A percentile compares a stretch with the other conserved stretches of the same genome.
These are phyloP conservation scores for Chelonia mydas DNA, from an alignment of 2,797 vertebrate genomes.

Conservation along the genomic window DNA sequence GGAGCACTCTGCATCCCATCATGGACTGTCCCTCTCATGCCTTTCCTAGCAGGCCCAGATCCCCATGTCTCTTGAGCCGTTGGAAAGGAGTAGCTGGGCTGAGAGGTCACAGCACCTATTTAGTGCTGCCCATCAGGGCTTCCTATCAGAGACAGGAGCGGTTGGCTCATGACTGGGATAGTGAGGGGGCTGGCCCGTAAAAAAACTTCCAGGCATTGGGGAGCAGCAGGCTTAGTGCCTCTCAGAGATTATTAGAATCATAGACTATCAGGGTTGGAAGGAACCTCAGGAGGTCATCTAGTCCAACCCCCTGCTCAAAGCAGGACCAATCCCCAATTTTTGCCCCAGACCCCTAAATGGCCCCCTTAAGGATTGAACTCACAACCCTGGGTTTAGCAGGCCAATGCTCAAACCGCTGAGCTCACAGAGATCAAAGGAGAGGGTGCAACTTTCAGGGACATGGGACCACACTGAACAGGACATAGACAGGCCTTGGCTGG, in stretches of 20 bases:
- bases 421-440: neutral
- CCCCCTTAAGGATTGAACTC: too few relatives aligned
- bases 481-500: neutral
- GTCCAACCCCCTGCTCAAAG: too few relatives aligned
- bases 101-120: accelerated
- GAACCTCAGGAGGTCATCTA: too few relatives aligned
- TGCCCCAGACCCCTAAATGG: too few relatives aligned
- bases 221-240: neutral
- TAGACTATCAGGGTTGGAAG: too few relatives aligned
- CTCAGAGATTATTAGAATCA: neutral
- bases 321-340: too few relatives aligned
- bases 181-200: constrained; percentile 33
- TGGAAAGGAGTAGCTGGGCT: neutral
- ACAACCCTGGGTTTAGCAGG: too few relatives aligned
- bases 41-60: neutral
- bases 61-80: neutral
- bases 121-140: accelerated
- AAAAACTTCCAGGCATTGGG: neutral
- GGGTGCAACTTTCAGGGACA: neutral
- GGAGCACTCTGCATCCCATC: neutral
- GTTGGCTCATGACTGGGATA: neutral
- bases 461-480: neutral
- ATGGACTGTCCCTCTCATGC: neutral
- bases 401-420: too few relatives aligned
- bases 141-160: neutral